Evolutionary conservation across 2,888 invertebrate species (phyloP).

Genomic region (Gymnoscelis rufifasciata): DNA sequence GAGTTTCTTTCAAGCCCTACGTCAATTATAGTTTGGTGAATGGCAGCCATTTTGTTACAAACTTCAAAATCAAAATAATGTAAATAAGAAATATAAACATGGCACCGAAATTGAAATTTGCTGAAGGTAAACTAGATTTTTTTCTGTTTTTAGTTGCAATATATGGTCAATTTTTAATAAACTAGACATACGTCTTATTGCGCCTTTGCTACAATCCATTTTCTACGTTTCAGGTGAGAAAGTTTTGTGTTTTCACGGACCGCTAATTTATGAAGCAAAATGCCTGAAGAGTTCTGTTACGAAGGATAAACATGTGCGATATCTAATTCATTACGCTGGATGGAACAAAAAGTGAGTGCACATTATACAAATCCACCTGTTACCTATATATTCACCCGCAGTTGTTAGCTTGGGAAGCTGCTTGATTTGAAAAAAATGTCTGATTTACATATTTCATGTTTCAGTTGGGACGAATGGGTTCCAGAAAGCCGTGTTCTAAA

Average conservation of each 20-base stretch:
- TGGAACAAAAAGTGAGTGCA: slow-evolving; percentile 96
- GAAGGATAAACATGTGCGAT: slow-evolving; percentile 92
- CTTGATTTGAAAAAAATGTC: too few relatives aligned
- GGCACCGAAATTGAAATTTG: slow-evolving; percentile 85
- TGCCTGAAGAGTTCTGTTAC: slow-evolving; percentile 90
- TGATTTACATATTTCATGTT: slow-evolving; percentile 31
- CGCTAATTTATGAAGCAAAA: slow-evolving; percentile 97
- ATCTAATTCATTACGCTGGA: slow-evolving; percentile 97
- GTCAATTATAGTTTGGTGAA: too few relatives aligned
- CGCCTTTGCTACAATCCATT: background rate
- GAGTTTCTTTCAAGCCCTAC: too few relatives aligned
- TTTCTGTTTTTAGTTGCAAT: background rate
- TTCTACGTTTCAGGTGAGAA: slow-evolving; percentile 84
- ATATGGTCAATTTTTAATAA: background rate
- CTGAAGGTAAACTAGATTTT: slow-evolving; percentile 78
- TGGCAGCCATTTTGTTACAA: slow-evolving; percentile 13
- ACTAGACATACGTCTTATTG: too few relatives aligned
- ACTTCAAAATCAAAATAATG: background rate
- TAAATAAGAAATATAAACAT: slow-evolving; percentile 35
- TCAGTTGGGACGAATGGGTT: slow-evolving; percentile 94
- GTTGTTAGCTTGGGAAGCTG: too few relatives aligned
- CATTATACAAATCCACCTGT: background rate
- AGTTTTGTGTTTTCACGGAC: slow-evolving; percentile 97
- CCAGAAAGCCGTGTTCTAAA: slow-evolving; percentile 94
- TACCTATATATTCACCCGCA: too few relatives aligned